phyloP scores from a whole-genome alignment of 2,113 vertebrate species.

The Dascyllus trimaculatus region DNA sequence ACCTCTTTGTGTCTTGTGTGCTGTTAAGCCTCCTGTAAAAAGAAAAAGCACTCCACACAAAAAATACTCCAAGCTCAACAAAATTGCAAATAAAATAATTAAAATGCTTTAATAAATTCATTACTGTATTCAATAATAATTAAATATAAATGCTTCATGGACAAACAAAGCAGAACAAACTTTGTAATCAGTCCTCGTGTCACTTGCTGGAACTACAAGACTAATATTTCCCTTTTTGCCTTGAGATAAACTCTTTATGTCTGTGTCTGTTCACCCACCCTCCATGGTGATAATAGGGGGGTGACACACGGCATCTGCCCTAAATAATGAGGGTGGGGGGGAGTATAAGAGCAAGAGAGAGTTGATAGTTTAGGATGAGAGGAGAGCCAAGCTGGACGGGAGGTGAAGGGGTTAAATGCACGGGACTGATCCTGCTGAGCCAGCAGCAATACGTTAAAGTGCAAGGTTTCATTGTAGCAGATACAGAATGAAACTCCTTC shows the following conservation, averaged over 20 bases:
- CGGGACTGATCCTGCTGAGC: slow-evolving; percentile 83
- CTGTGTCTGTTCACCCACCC: slow-evolving; percentile 14
- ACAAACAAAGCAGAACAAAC: slow-evolving; percentile 11
- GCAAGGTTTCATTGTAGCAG: slow-evolving; percentile 86
- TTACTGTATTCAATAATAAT: slow-evolving; percentile 14
- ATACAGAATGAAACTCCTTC: slow-evolving; percentile 86
- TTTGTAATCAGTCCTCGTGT: slow-evolving; percentile 11
- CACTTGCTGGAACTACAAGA: slow-evolving; percentile 11
- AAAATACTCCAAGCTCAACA: slow-evolving; percentile 38
- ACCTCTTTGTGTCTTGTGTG: slow-evolving; percentile 73
- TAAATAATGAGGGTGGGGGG: slow-evolving; percentile 22
- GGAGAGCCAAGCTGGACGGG: slow-evolving; percentile 67
- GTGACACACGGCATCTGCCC: slow-evolving; percentile 67
- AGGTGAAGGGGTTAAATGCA: slow-evolving; percentile 84
- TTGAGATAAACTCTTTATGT: slow-evolving; percentile 30
- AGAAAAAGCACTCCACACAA: slow-evolving; percentile 48
- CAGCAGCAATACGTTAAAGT: slow-evolving; percentile 85
- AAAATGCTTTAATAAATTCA: slow-evolving; percentile 35
- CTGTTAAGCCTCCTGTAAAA: slow-evolving; percentile 63
- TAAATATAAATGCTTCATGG: slow-evolving; percentile 19
- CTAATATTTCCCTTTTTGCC: slow-evolving; percentile 21
- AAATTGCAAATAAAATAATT: slow-evolving; percentile 40
- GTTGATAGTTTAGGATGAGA: slow-evolving; percentile 41
- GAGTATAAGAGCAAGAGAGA: slow-evolving; percentile 29
- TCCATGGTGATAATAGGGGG: slow-evolving; percentile 42